A percentile compares a stretch with the other conserved stretches of the same genome.
Evolutionary conservation across 2,797 vertebrate species (phyloP).

Genomic region (Phylloscopus collybita): DNA sequence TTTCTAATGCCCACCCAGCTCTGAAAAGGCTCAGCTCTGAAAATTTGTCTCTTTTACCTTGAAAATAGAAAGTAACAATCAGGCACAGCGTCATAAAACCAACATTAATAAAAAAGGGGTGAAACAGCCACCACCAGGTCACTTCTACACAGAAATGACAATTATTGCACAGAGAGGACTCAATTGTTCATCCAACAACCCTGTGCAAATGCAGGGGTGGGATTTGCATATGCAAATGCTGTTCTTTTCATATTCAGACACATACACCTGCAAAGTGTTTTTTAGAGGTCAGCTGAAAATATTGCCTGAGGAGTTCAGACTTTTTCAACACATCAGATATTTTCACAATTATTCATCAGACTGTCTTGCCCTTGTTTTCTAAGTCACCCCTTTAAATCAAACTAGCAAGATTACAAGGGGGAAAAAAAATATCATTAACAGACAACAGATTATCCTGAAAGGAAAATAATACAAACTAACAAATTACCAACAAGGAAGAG

Average conservation of each 20-base stretch:
- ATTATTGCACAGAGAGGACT: background rate
- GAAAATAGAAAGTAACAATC: background rate
- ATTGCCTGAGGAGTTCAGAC: background rate
- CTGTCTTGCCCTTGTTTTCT: background rate
- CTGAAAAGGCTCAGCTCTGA: background rate
- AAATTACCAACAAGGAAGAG: background rate
- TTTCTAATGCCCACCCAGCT: background rate
- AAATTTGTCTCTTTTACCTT: background rate
- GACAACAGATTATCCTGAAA: background rate
- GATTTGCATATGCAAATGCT: constrained; percentile 15
- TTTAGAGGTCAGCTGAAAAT: constrained; percentile 6
- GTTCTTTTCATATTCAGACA: background rate
- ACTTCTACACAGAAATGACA: background rate
- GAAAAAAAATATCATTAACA: background rate
- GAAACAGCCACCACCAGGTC: background rate
- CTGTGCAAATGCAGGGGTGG: background rate
- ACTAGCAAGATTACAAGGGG: background rate
- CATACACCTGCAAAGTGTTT: background rate
- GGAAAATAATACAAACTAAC: background rate
- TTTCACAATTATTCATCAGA: background rate
- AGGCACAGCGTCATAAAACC: background rate
- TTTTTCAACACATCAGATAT: background rate
- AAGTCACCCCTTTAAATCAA: background rate
- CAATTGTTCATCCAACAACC: background rate
- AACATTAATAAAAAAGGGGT: background rate